A percentile compares a stretch with the other conserved stretches of the same genome.
Conservation (phyloP, 2,888 invertebrate genomes). For the Arrhopalites spinosus region DNA sequence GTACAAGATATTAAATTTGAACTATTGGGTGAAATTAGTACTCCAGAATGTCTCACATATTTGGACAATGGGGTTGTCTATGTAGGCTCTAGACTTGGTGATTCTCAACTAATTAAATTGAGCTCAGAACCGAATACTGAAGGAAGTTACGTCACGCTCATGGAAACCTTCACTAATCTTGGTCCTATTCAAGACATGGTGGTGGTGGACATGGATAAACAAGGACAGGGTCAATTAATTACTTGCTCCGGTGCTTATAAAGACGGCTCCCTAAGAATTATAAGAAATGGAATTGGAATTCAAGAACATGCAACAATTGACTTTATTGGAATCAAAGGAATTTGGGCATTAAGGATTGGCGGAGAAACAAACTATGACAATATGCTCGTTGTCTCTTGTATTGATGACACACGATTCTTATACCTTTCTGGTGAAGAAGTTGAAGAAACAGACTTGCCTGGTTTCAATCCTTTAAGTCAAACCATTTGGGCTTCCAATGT, state of each 20-base stretch:
- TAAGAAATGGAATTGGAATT: constrained; percentile 97
- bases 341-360: constrained; percentile 90
- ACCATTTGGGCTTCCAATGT: constrained; percentile 95
- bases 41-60: constrained; percentile 97
- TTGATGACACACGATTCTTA: constrained; percentile 78
- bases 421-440: constrained; percentile 90
- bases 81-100: constrained; percentile 93
- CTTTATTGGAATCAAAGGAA: constrained; percentile 94
- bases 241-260: constrained; percentile 98
- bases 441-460: constrained; percentile 92
- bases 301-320: constrained; percentile 98
- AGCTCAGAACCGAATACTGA: constrained; percentile 81
- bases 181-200: constrained; percentile 98
- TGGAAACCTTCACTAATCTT: constrained; percentile 96
- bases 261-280: constrained; percentile 95
- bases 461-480: constrained; percentile 88
- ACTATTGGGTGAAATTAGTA: constrained; percentile 84
- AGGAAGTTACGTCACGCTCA: constrained; percentile 86
- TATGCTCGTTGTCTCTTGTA: constrained; percentile 90
- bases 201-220: constrained; percentile 93
- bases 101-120: constrained; percentile 91
- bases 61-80: constrained; percentile 97
- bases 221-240: constrained; percentile 96
- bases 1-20: constrained; percentile 94
- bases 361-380: constrained; percentile 73